Base-by-base conservation (phyloP, 2,888 invertebrate species). In the Acanthopleura granulata region DNA sequence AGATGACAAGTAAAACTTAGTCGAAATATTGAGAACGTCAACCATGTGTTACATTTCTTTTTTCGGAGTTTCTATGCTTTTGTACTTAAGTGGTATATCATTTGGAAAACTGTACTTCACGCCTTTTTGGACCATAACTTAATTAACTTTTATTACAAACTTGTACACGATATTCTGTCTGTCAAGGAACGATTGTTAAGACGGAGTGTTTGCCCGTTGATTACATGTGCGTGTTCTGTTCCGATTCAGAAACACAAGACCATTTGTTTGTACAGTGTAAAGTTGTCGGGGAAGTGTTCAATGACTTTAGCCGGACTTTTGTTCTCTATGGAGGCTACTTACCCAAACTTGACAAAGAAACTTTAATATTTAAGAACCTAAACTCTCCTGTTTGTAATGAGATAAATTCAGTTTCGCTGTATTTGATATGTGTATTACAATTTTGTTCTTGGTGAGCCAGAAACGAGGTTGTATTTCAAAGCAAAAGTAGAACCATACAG, bases 191-290 rank as follows among this genome's bases (percentile, higher is more conserved):
- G 12, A 27, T 27, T 66, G 1, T 14, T 66, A 1, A 22, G 66
- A 6, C 3, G 66, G 25, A 66, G 14, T 27, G 29, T 40, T 9
- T 66, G 6, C 12, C 29, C 29, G 14, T 14, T 25, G 66, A 66
- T 25, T 9, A 66, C 66, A 3, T 66, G 22, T 66, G 25, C 25
- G 66, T 66, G 1, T 66, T 66, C 14, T 66, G 66, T 25, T 66
- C 66, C 22, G 4, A 6, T 1, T 27, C 25, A 12, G 66, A 66
- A 66, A 66, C 66, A 3, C 22, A 6, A 6, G 4, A 16, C 3
- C 66, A 66, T 66, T 25, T 66, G 29, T 66, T 66, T 27, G 29
- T 27, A 22, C 25, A 66, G 25, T 66, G 66, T 66, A 27, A 27
- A 6, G 25, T 66, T 25, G 66, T 66, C 6, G 25, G 25, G 22